Percentiles rank a stretch among this genome's conserved stretches.
These are phyloP conservation scores for Gracilinanus agilis DNA, from an alignment of 2,113 vertebrate species.

Conservation along the genomic window DNA sequence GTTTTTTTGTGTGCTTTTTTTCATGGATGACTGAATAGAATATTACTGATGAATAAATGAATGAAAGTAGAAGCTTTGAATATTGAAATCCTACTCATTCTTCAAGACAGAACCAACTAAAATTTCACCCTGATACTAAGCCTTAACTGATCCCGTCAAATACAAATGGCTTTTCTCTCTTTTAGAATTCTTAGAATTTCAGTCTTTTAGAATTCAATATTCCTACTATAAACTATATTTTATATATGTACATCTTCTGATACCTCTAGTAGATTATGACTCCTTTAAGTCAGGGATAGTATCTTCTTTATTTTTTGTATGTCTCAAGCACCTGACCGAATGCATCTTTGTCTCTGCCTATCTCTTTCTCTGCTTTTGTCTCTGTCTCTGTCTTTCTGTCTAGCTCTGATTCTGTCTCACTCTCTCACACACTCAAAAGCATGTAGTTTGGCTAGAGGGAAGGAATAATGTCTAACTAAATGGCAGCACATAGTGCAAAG, in stretches of 20 bases:
- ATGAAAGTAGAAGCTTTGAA: neutral
- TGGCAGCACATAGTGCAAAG: neutral
- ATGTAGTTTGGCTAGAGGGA: neutral
- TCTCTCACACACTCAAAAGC: neutral
- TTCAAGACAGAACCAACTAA: neutral
- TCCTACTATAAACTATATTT: neutral
- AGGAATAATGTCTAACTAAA: neutral
- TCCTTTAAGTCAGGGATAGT: neutral
- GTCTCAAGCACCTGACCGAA: neutral
- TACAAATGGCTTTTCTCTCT: neutral
- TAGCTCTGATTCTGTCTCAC: too few relatives aligned
- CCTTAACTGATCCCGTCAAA: neutral
- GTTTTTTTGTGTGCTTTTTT: too few relatives aligned
- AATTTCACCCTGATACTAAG: neutral
- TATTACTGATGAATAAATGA: too few relatives aligned
- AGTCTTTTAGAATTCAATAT: neutral
- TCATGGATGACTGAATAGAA: too few relatives aligned
- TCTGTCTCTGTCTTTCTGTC: neutral
- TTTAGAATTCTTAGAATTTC: too few relatives aligned
- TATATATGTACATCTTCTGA: too few relatives aligned
- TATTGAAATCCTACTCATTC: neutral
- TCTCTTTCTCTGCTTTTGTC: neutral
- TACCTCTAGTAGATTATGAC: neutral
- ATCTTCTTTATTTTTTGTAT: neutral
- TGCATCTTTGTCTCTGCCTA: neutral